Base-by-base conservation (phyloP, 2,888 invertebrate genomes). In the Seira musarum region DNA sequence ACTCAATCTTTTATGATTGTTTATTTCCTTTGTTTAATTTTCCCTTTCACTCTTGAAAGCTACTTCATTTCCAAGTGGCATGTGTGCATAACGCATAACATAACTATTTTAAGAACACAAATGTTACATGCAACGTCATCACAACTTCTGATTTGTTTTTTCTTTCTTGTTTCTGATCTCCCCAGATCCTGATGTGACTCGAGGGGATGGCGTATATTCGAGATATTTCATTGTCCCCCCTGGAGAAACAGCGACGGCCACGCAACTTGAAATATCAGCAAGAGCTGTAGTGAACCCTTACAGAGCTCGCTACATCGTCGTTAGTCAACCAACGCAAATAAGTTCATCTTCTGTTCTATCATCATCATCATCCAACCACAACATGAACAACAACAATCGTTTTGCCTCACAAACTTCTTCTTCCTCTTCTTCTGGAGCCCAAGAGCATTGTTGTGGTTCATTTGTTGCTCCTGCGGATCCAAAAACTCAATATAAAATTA, bases 121-220 rank as follows among this genome's bases (percentile, higher is more conserved):
- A n/a, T n/a, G n/a, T n/a, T n/a, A n/a, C n/a, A n/a, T n/a, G n/a
- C n/a, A n/a, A n/a, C n/a, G n/a, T n/a, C n/a, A n/a, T n/a, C n/a
- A n/a, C n/a, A n/a, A n/a, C n/a, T n/a, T n/a, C n/a, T n/a, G n/a
- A n/a, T n/a, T n/a, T n/a, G n/a, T n/a, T n/a, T n/a, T n/a, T n/a
- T n/a, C 5, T 13, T 15, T n/a, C 22, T 76, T 72, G 53, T 67
- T 72, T 73, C 61, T 46, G 35, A 65, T 66, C 74, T 78, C 84
- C 85, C 24, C 85, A 90, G 93, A 93, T 88, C 92, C 92, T 0
- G 93, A 93, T 88, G 90, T 93, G 49, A 91, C 91, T 25, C 91
- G 90, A 88, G 91, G 91, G 0, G 93, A 93, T 88, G 93, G 93
- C 1, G 90, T 93, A 5, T 93, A 93, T 87, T 91, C 92, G 0